phyloP scores from a whole-genome alignment of 2,888 invertebrate species.

The Lepas anatifera region DNA sequence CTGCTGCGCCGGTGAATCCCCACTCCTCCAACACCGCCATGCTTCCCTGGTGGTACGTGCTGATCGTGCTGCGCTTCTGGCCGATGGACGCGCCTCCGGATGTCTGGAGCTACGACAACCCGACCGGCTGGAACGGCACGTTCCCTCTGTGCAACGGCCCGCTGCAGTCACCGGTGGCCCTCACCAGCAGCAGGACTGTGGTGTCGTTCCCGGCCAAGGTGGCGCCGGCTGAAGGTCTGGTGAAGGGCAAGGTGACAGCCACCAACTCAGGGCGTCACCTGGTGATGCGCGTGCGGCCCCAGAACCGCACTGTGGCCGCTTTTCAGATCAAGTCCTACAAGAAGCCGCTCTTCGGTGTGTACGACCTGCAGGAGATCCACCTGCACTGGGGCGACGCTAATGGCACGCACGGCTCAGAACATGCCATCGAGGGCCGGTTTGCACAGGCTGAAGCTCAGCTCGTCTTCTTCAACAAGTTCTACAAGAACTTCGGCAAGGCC shows the following conservation, averaged over 20 bases:
- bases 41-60: neutral
- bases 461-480: neutral
- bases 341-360: constrained; percentile 8
- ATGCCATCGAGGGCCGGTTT: neutral
- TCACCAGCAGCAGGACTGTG: neutral
- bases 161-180: neutral
- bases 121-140: neutral
- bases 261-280: neutral
- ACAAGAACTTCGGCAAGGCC: neutral
- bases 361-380: neutral
- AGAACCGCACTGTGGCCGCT: neutral
- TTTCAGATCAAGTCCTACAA: neutral
- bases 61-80: neutral
- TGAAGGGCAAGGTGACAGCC: neutral
- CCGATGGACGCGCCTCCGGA: neutral
- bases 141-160: neutral
- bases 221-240: neutral
- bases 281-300: neutral
- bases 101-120: neutral
- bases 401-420: neutral
- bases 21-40: no score
- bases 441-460: neutral
- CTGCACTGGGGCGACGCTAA: neutral
- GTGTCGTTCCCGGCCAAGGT: neutral
- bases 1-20: no score